These are phyloP conservation scores for Aphidius colemani DNA, from an alignment of 2,888 invertebrate genomes.

Conservation along the genomic window DNA sequence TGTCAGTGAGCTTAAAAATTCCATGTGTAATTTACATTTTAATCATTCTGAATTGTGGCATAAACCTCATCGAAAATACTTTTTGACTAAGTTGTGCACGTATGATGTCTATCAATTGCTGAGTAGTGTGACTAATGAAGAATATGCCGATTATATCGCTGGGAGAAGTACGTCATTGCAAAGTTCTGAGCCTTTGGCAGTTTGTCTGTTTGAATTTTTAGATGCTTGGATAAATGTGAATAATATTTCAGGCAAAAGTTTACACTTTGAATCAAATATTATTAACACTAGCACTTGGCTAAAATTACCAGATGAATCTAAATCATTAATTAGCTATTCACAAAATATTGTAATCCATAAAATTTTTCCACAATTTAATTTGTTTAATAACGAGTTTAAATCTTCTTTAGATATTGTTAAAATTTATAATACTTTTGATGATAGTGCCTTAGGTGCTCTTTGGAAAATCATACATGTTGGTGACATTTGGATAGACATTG, in stretches of 20 bases:
- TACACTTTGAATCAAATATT: slow-evolving; percentile 41
- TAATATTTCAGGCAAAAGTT: not conserved
- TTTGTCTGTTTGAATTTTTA: slow-evolving; percentile 39
- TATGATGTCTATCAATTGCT: slow-evolving; percentile 49
- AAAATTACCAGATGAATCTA: slow-evolving; percentile 44
- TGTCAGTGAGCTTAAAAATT: slow-evolving; percentile 37
- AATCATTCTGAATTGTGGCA: slow-evolving; percentile 43
- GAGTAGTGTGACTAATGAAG: slow-evolving; percentile 44
- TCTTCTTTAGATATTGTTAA: not conserved
- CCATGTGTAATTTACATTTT: slow-evolving; percentile 42
- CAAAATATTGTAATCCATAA: slow-evolving; percentile 43
- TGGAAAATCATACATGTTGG: slow-evolving; percentile 23
- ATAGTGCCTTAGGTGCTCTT: slow-evolving; percentile 19
- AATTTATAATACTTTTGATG: not conserved
- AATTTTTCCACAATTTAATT: slow-evolving; percentile 8
- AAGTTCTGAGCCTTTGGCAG: slow-evolving; percentile 36
- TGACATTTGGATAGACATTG: slow-evolving; percentile 37
- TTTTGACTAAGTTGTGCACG: slow-evolving; percentile 46
- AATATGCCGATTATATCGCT: slow-evolving; percentile 39
- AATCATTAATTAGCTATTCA: slow-evolving; percentile 34
- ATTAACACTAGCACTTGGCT: slow-evolving; percentile 46
- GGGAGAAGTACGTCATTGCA: slow-evolving; percentile 25
- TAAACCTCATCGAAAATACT: slow-evolving; percentile 36
- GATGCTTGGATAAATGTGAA: slow-evolving; percentile 35
- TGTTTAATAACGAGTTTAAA: slow-evolving; percentile 11